Base-by-base conservation (phyloP, 2,113 vertebrate species). In the Onychostruthus taczanowskii region DNA sequence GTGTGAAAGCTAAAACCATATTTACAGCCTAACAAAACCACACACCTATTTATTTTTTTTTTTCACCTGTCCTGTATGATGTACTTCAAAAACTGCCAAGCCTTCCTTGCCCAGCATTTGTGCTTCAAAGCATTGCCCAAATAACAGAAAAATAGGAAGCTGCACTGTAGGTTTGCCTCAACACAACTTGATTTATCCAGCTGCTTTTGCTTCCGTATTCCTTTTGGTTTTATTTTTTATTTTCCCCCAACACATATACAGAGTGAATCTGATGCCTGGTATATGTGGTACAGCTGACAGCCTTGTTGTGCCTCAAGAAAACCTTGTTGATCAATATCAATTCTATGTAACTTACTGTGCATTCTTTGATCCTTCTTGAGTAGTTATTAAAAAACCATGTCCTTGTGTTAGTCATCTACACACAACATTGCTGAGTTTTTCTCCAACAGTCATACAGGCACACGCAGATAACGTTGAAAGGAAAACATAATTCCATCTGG, bases 271-370 rank as follows among this genome's bases (percentile, higher is more conserved):
- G 79, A n/a, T 76, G 66, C 58, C n/a, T 75, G 46, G n/a, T 73
- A 11, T 74, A 78, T 10, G 27, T 7, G 2, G 39, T 79, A 69
- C 58, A 83, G 61, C 74, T 93, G 31, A 84, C 96, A 90, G 67
- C 75, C 77, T 89, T 95, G 85, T 90, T 80, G 66, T 85, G 93
- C 93, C 85, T 95, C 77, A 90, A 94, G 90, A 92, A 92, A 95
- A 62, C 43, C 78, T 84, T 94, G 84, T 91, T 94, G 92, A 97
- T 96, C 93, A 96, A 96, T 96, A 96, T 53, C 67, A 90, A 63
- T 90, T 93, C 86, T 56, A n/a, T 89, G 93, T 94, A 96, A 94
- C 67, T 94, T 95, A 58, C 82, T 6, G n/a, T 85, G 77, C 89
- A 55, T 90, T 91, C 76, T 95, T 94, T 95, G 80, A 97, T 93